These are phyloP conservation scores for Sepiola atlantica DNA, from an alignment of 2,888 invertebrate genomes.

Conservation along the genomic window DNA sequence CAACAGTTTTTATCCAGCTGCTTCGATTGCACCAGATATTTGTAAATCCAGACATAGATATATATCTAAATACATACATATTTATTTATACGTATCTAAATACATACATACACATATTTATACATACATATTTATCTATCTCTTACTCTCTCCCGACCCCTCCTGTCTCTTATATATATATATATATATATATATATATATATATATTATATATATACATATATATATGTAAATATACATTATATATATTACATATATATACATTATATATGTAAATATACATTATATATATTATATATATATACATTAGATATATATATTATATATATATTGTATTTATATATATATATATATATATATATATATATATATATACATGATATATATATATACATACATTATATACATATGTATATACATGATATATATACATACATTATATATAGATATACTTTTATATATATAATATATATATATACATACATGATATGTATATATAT, in stretches of 20 bases:
- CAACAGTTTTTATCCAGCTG: background rate
- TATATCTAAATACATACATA: background rate
- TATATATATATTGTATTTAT: background rate
- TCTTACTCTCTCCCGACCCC: too few species aligned
- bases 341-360: too few species aligned
- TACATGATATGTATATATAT: background rate
- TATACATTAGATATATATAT: background rate
- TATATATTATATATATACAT: background rate
- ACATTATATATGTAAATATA: too few species aligned
- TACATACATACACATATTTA: background rate
- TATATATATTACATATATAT: slow-evolving; percentile 8
- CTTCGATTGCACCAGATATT: background rate
- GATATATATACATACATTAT: background rate
- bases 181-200: too few species aligned
- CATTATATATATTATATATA: background rate
- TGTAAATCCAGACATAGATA: background rate
- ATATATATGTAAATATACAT: background rate
- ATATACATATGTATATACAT: background rate
- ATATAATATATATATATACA: background rate
- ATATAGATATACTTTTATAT: too few species aligned
- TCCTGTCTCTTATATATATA: background rate
- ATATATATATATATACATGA: too few species aligned
- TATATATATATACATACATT: slow-evolving; percentile 1
- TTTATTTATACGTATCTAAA: background rate
- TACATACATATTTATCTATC: background rate